Base-by-base conservation (phyloP, 2,797 vertebrate species). In the Takifugu ocellatus region DNA sequence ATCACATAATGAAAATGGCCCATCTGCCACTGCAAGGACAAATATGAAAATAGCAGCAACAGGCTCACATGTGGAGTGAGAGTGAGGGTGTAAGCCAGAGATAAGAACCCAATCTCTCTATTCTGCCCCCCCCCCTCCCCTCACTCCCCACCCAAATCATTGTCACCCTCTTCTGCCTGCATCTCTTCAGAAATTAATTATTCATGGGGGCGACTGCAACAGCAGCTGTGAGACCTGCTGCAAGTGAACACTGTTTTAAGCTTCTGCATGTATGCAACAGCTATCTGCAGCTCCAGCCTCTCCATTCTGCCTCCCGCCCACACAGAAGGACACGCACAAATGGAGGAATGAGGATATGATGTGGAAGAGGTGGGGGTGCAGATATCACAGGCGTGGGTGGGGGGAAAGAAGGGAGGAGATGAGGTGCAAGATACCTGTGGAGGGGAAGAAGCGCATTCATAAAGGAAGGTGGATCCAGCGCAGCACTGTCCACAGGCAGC, bases 111-210 rank as follows among this genome's bases (percentile, higher is more conserved):
- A 54, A 33, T 33, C 16, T 54, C 36, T 39, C 29, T 53, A 47
- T 56, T 66, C 16, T 24, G 66, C 11, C 6, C 21, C 9, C 17
- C 21, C 56, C 56, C 10, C 51, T 25, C 52, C 55, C 68, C 47
- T 3, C 50, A 54, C 25, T 45, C 50, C 26, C 15, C 21, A 16
- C 36, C 27, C 36, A n/a, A 51, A 51, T 77, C 60, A 24, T 53
- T 36, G 56, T 69, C 68, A 54, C 51, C 42, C 59, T 67, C 59
- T 75, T 21, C 42, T 54, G 48, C 57, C 60, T 29, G 39, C 65
- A 25, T 74, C 62, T 63, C 65, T 66, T 49, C 51, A 74, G 31
- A 48, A 78, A 86, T 84, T 26, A 85, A 84, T 88, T 82, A 86
- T 84, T 84, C 65, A 89, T 78, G 55, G n/a, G 45, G 52, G 1